These are phyloP conservation scores for Papilio helenus DNA, from an alignment of 1,140 invertebrate species.

Conservation along the genomic window DNA sequence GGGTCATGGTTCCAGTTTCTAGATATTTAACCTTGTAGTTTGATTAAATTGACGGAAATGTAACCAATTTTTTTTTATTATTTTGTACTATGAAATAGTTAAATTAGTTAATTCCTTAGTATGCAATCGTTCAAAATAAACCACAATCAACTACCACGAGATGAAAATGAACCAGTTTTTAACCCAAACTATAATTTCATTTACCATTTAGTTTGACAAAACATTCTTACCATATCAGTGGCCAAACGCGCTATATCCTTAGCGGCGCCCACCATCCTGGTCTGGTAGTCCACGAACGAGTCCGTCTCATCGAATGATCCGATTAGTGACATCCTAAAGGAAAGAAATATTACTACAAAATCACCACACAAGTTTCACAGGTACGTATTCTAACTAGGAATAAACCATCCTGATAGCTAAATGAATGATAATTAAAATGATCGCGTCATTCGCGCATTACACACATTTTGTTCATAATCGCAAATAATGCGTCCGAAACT, in stretches of 20 bases:
- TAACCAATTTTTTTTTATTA: neutral
- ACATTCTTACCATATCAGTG: conserved; percentile 93
- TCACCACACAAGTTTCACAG: conserved; percentile 20
- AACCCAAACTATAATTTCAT: neutral
- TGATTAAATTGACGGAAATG: neutral
- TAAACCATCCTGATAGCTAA: neutral
- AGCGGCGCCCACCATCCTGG: conserved; percentile 95
- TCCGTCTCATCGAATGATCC: conserved; percentile 84
- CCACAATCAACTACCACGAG: neutral
- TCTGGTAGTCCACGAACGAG: conserved; percentile 98
- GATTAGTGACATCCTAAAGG: conserved; percentile 81
- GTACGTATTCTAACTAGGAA: neutral
- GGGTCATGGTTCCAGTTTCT: neutral
- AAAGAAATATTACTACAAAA: conserved; percentile 38
- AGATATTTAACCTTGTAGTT: neutral
- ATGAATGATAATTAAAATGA: conserved; percentile 11
- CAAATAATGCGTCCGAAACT: neutral
- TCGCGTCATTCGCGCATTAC: conserved; percentile 25
- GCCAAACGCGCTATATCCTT: conserved; percentile 97
- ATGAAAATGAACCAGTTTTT: neutral
- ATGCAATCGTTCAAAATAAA: neutral
- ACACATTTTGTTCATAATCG: conserved; percentile 39
- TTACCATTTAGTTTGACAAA: neutral
- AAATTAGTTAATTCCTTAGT: neutral
- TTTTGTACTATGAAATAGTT: neutral